Base-by-base conservation (phyloP, 2,797 vertebrate species). In the Chelmon rostratus region DNA sequence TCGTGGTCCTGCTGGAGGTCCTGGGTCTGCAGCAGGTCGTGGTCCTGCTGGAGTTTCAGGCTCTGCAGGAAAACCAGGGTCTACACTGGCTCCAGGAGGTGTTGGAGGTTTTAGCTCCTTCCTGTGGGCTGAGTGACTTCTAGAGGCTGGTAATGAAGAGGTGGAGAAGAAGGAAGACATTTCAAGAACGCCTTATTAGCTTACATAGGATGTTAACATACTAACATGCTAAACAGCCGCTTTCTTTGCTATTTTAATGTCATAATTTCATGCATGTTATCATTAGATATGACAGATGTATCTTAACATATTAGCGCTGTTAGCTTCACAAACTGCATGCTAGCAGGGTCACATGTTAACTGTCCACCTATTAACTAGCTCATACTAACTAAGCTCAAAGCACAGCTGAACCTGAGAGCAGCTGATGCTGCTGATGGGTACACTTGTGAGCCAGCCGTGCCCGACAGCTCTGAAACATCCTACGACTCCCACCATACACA, bases 101-200 rank as follows among this genome's bases (percentile, higher is more conserved):
- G 16, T 21, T 16, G 73, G 23, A 21, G 62, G 28, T 33, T 28
- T 38, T 11, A 33, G 16, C 6, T 75, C 33, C 44, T 67, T 87
- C 52, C 49, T 65, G 61, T 71, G 73, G 56, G 62, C 73, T 9
- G 84, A 78, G 64, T 2, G 67, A 37, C 74, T 85, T 63, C 31
- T 68, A 0, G 64, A 74, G 57, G 52, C 88, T 91, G 67, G 0
- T 13, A 0, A 52, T 5, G 31, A 66, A 46, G 42, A 57, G 19
- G 23, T 8, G 19, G 44, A 65, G 31, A 23, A 9, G 28, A 19
- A 9, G 0, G 13, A 28, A 7, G 28, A 79, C 23, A 15, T 40
- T 25, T 19, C 52, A 50, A 31, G 3, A 52, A 56, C 49, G 13
- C 3, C 2, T 42, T 9, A 18, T 25, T 33, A 44, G 21, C 18